Base-by-base conservation (phyloP, 2,888 invertebrate species). In the Parnassius apollo region DNA sequence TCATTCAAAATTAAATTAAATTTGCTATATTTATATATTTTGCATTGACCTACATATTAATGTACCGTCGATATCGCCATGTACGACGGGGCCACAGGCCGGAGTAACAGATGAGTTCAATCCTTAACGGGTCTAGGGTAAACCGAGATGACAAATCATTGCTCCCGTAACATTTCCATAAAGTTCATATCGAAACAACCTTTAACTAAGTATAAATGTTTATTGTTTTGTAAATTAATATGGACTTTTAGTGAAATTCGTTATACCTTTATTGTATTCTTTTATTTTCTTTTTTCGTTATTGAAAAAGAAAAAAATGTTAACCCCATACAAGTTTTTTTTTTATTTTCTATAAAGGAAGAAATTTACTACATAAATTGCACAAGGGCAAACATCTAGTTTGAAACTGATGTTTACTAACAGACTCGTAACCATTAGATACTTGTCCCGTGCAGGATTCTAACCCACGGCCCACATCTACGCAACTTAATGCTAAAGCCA, bases 141-240 rank as follows among this genome's bases (percentile, higher is more conserved):
- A 63, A 45, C 48, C 10, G 44, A 56, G 55, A 59, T 63, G 59
- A 59, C 63, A 63, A 63, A 63, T 63, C 51, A 48, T 13, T 42
- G 52, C 46, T 51, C 35, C 51, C 13, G 22, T 63, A 63, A 59
- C 63, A 63, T 63, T 59, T 59, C 54, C 48, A 52, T 56, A 59
- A 56, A 56, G 63, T 59, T 63, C 56, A 63, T 42, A 45, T 52
- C n/a, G 42, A 11, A 46, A 46, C 42, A 11, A 51, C 35, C 35
- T 56, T 61, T 63, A 55, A 56, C 55, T 63, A 18, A 18, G 18
- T 56, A 59, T 46, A 59, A 61, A 44, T 55, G n/a, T 63, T 59
- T 53, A 63, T 63, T 63, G 63, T 63, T 63, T 63, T 59, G 18
- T 46, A 63, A 56, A 51, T 12, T 45, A n/a, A 44, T 45, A 55